phyloP scores from a whole-genome alignment of 2,797 vertebrate species.

The Spinus olivaceus region DNA sequence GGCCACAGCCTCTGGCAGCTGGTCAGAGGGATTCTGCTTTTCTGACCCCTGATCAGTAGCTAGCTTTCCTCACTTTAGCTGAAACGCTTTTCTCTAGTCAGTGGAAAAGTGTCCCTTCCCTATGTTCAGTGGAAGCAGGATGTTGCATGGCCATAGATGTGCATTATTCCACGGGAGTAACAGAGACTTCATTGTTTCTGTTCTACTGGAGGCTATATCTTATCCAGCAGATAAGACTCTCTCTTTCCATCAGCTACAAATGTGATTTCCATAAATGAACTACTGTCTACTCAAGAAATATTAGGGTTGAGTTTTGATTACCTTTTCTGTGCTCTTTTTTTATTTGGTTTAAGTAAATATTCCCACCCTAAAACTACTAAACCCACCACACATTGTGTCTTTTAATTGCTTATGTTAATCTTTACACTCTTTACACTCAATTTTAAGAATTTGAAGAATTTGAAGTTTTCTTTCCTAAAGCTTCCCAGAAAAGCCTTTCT shows the following conservation, averaged over 20 bases:
- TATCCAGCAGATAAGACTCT: not conserved
- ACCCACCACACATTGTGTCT: not conserved
- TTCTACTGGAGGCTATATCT: not conserved
- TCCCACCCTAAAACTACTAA: not conserved
- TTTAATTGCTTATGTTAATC: not conserved
- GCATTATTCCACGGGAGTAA: not conserved
- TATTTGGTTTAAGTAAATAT: not conserved
- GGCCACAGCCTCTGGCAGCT: not conserved
- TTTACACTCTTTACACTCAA: not conserved
- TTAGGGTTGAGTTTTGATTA: not conserved
- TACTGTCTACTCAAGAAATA: not conserved
- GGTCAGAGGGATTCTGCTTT: not conserved
- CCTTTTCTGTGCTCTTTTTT: not conserved
- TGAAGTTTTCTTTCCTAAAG: not conserved
- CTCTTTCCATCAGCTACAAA: not conserved
- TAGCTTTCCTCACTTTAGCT: not conserved
- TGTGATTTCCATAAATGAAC: not conserved
- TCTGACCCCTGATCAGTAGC: not conserved
- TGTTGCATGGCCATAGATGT: not conserved
- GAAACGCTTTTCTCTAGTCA: not conserved
- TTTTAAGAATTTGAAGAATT: not conserved
- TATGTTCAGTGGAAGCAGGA: not conserved
- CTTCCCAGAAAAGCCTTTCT: not conserved
- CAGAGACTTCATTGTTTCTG: not conserved
- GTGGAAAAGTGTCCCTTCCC: not conserved